phyloP scores from a whole-genome alignment of 1,140 invertebrate species.

The Nephotettix cincticeps region DNA sequence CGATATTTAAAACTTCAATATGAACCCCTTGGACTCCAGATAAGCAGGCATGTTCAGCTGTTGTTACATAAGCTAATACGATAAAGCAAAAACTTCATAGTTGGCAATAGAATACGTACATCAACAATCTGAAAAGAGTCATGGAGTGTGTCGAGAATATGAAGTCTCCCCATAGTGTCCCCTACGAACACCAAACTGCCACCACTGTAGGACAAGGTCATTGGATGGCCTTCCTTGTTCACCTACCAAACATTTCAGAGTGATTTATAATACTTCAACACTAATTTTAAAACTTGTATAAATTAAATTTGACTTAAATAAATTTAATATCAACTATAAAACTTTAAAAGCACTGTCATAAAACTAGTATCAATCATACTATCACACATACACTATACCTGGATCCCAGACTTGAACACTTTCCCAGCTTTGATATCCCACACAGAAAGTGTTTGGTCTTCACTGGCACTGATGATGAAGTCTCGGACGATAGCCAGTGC shows the following conservation, averaged over 20 bases:
- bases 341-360: too few species aligned
- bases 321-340: too few species aligned
- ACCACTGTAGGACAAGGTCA: neutral
- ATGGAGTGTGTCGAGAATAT: neutral
- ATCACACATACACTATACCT: too few species aligned
- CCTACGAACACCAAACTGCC: slow-evolving; percentile 2
- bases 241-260: neutral
- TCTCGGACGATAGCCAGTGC: neutral
- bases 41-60: too few species aligned
- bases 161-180: neutral
- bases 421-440: slow-evolving; percentile 16
- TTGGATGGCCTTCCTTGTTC: neutral
- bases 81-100: too few species aligned
- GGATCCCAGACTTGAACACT: neutral
- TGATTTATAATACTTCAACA: too few species aligned
- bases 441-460: slow-evolving; percentile 26
- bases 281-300: too few species aligned
- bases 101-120: neutral
- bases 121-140: neutral
- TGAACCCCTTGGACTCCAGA: too few species aligned
- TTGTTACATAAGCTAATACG: too few species aligned
- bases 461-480: slow-evolving; percentile 25
- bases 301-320: too few species aligned
- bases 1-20: too few species aligned
- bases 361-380: too few species aligned